phyloP scores from a whole-genome alignment of 2,113 vertebrate species.

The mouse (Mus musculus) region GRCm39 chr3:75522001-75522500 shows the following conservation, averaged over 20 bases:
- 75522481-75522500: neutral
- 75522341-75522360: neutral
- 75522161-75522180: conserved; percentile 32
- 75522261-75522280: neutral
- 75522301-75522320: neutral
- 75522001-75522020: conserved; percentile 42
- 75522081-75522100: neutral
- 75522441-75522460: neutral
- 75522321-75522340: conserved; percentile 34
- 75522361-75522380: neutral
- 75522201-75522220: neutral
- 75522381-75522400: neutral
- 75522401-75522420: neutral
- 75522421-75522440: neutral
- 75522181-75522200: conserved; percentile 24
- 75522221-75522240: neutral
- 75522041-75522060: neutral
- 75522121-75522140: neutral
- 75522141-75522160: neutral
- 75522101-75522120: neutral
- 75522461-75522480: neutral
- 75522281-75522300: neutral
- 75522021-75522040: conserved; percentile 5
- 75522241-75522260: neutral
- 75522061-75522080: neutral